Percentiles rank a stretch among this genome's conserved stretches.
These are phyloP conservation scores for Heliconius cydno DNA, from an alignment of 2,888 invertebrate genomes.

Conservation along the genomic window DNA sequence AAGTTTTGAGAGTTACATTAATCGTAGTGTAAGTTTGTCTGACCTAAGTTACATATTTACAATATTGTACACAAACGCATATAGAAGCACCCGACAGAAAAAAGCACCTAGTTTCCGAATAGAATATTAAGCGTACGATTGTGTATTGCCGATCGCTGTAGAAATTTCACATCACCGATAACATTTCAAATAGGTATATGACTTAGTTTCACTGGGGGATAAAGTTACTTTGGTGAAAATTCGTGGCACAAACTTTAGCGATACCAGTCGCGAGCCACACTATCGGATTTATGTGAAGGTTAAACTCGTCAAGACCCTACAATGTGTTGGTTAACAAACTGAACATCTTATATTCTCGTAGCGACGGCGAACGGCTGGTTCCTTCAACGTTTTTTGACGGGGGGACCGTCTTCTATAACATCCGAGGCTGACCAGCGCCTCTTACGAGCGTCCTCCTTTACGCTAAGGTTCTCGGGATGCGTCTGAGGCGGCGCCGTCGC, in stretches of 20 bases:
- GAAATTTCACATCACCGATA: conserved; percentile 52
- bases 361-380: conserved; percentile 35
- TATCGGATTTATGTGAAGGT: conserved; percentile 28
- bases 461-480: conserved; percentile 81
- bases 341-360: conserved; percentile 33
- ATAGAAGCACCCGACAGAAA: conserved; percentile 82
- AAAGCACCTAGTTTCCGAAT: conserved; percentile 82
- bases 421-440: conserved; percentile 85
- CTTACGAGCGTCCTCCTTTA: conserved; percentile 80
- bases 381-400: conserved; percentile 75
- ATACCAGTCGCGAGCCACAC: conserved; percentile 34
- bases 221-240: conserved; percentile 46
- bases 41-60: conserved; percentile 78
- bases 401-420: conserved; percentile 72
- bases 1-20: conserved; percentile 41
- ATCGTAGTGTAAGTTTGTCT: conserved; percentile 49
- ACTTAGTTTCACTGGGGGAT: conserved; percentile 65
- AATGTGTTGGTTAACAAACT: conserved; percentile 19
- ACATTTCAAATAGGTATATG: conserved; percentile 54
- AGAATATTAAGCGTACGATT: conserved; percentile 77
- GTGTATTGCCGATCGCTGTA: conserved; percentile 66
- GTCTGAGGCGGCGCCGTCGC: conserved; percentile 72
- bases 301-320: conserved; percentile 24
- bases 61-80: conserved; percentile 77
- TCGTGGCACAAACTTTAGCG: conserved; percentile 34